Evolutionary conservation across 92 coral and sea anemone species (phyloP), one percentile per base, ranked within the genome.

Genomic region (Heteractis magnifica): DNA sequence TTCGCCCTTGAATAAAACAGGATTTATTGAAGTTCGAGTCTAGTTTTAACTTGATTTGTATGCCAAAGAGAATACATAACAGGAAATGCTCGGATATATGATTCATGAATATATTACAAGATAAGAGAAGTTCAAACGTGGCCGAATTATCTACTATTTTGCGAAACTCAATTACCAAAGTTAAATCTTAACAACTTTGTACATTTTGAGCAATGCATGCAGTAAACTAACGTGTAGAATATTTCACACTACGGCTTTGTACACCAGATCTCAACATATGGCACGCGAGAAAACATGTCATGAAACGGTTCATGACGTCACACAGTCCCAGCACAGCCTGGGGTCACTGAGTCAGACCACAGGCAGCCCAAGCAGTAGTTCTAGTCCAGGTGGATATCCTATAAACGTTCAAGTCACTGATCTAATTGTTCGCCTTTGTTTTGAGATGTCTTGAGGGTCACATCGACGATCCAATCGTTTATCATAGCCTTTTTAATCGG

Each of bases 401-500:
- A 68, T 6, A 68, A 15, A 68, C 23, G 1, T 20, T 1, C 49
- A 68, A 68, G 49, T 68, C 73, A 68, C 23, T n/a, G 48, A 68
- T 8, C 23, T 26, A 26, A 68, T 68, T 68, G 13, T 23, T 68
- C 73, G 14, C 26, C 49, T 68, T 65, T 19, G 10, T 23, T 20
- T 20, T 68, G 73, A 68, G 84, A 51, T 65, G 84, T 70, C 73
- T 81, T 81, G 5, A 81, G 62, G 49, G 84, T 81, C 49, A 81
- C 84, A 51, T 81, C 84, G 21, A 21, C 55, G 23, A 81, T 81
- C 84, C 84, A 81, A 13, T 59, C 70, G 13, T 81, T 20, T 4
- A 81, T 81, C 84, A 81, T 81, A 5, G 84, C 84, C 34, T 70
- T 81, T 34, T 81, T 81, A 19, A 50, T 71, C 41, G 77, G 75